phyloP scores from a whole-genome alignment of 2,113 vertebrate species.

The Hyperoodon ampullatus region DNA sequence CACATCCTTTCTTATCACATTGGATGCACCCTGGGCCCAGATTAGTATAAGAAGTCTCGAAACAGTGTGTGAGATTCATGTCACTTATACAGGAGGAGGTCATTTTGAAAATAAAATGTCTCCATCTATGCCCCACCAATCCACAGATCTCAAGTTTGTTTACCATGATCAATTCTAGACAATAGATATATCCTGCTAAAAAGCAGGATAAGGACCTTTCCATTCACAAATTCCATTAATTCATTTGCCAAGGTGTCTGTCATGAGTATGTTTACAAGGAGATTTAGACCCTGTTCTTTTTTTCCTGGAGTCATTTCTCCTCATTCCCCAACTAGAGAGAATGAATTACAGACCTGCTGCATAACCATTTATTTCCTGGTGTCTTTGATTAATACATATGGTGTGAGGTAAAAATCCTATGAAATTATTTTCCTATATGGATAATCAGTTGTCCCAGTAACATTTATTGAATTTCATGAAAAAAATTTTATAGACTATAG shows the following conservation, averaged over 20 bases:
- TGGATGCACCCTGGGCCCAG: background rate
- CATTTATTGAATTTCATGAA: constrained; percentile 30
- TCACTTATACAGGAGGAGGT: background rate
- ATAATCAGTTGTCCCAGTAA: background rate
- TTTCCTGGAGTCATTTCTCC: background rate
- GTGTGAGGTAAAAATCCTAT: background rate
- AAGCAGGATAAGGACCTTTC: background rate
- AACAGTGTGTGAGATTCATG: background rate
- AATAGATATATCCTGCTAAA: background rate
- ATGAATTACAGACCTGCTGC: background rate
- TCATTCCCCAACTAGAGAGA: background rate
- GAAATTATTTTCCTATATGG: background rate
- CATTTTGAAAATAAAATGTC: background rate
- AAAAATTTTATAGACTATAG: background rate
- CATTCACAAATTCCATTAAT: background rate
- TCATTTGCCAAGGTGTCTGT: background rate
- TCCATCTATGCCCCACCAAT: background rate
- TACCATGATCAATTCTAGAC: background rate
- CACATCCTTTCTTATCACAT: background rate
- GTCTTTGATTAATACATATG: background rate
- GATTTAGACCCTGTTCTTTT: background rate
- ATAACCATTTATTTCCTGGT: background rate
- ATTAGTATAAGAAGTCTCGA: background rate
- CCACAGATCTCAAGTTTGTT: background rate
- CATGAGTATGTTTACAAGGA: background rate